Conservation (phyloP, 2,888 invertebrate species). For the Drosophila tanythrix region DNA sequence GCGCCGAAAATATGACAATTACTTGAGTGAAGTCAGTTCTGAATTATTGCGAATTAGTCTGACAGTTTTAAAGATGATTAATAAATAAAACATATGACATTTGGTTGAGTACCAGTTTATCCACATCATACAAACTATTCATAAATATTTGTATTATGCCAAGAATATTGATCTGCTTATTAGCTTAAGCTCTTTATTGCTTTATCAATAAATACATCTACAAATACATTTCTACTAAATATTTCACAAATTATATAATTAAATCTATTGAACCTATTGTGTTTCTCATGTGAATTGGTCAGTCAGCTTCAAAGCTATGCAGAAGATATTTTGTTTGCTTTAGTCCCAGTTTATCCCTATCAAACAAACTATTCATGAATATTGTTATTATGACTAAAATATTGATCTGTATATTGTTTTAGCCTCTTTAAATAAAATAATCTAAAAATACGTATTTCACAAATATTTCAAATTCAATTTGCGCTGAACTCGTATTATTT, state of each 20-base stretch:
- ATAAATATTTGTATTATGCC: not conserved
- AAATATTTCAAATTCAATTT: conserved; percentile 55
- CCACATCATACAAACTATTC: not conserved
- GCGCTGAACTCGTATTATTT: conserved; percentile 48
- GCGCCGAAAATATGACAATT: not conserved
- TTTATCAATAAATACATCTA: not conserved
- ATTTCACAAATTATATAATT: conserved; percentile 14
- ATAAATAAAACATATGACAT: not conserved
- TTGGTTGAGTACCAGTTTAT: not conserved
- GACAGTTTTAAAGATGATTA: not conserved
- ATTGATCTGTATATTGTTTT: not conserved
- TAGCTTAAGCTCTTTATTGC: not conserved
- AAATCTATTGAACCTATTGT: not conserved
- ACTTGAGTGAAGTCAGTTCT: not conserved
- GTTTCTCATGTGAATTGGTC: not conserved
- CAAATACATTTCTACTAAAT: conserved; percentile 5
- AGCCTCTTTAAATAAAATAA: not conserved
- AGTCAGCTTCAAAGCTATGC: too few relatives aligned
- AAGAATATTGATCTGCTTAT: not conserved
- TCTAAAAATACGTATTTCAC: not conserved
- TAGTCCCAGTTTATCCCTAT: not conserved
- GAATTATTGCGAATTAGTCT: not conserved
- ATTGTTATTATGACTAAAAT: not conserved
- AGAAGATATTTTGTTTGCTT: too few relatives aligned
- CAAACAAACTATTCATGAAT: not conserved